Conservation (phyloP, 2,888 invertebrate genomes). For the Nomada fucata region DNA sequence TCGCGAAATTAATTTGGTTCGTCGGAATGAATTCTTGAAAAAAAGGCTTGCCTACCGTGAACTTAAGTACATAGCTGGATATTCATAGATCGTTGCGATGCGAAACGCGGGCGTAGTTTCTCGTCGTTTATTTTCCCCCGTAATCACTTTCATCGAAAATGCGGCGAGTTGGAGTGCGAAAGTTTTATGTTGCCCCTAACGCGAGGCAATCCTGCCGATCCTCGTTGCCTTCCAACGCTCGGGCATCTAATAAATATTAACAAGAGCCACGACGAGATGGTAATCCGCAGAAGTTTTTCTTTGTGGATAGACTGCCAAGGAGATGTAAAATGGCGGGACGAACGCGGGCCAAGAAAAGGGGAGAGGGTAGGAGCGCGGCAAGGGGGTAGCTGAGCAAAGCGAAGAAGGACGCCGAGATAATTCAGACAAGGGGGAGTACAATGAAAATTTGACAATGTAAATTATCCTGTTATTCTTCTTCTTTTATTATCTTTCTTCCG, state of each 20-base stretch:
- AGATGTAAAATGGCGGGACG: slow-evolving; percentile 67
- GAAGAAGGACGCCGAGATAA: slow-evolving; percentile 57
- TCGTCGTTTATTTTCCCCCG: slow-evolving; percentile 50
- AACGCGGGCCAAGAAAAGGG: slow-evolving; percentile 1
- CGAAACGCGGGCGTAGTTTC: slow-evolving; percentile 18
- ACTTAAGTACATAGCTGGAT: slow-evolving; percentile 13
- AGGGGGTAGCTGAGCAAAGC: slow-evolving; percentile 52
- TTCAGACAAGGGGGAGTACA: slow-evolving; percentile 51
- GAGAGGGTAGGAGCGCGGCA: slow-evolving; percentile 46
- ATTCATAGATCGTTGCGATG: slow-evolving; percentile 44
- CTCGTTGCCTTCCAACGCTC: slow-evolving; percentile 65
- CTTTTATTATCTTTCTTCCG: slow-evolving; percentile 66
- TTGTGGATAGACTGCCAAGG: slow-evolving; percentile 68
- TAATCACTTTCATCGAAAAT: slow-evolving; percentile 68
- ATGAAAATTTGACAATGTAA: slow-evolving; percentile 77
- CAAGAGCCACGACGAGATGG: slow-evolving; percentile 79
- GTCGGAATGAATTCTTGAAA: slow-evolving; percentile 19
- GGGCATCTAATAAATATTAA: slow-evolving; percentile 82
- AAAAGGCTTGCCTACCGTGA: not conserved
- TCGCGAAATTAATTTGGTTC: slow-evolving; percentile 3
- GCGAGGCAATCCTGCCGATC: slow-evolving; percentile 65
- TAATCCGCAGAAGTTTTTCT: slow-evolving; percentile 80
- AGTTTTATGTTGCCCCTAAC: slow-evolving; percentile 70
- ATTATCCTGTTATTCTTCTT: slow-evolving; percentile 77
- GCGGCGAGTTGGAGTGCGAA: slow-evolving; percentile 72